These are phyloP conservation scores for Cantharis rufa DNA, from an alignment of 2,888 invertebrate genomes.

Conservation along the genomic window DNA sequence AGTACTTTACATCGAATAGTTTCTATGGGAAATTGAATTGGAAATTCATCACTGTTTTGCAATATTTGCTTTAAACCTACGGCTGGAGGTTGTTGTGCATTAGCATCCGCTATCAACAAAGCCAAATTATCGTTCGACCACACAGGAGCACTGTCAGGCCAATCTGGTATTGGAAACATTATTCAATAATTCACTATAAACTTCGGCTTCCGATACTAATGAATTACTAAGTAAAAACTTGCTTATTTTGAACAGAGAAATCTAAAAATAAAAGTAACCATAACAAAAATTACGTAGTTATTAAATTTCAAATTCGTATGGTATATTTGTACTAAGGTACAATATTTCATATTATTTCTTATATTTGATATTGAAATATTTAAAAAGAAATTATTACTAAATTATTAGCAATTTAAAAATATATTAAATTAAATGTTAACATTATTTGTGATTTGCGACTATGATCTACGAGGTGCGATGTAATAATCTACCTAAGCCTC, in stretches of 20 bases:
- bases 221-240: neutral
- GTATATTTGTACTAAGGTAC: too few relatives aligned
- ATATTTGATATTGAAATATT: too few relatives aligned
- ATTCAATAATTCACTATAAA: neutral
- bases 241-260: neutral
- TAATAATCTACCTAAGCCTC: too few relatives aligned
- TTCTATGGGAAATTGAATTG: conserved; percentile 52
- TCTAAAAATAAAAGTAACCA: neutral
- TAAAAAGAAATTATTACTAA: too few relatives aligned
- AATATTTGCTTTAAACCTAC: conserved; percentile 42
- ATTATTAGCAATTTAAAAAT: too few relatives aligned
- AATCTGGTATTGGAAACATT: conserved; percentile 22
- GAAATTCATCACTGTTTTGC: conserved; percentile 52
- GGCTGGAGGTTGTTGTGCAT: neutral
- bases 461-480: too few relatives aligned
- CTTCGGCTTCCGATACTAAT: neutral
- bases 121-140: conserved; percentile 15
- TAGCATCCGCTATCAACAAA: conserved; percentile 6
- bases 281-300: too few relatives aligned
- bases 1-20: conserved; percentile 45
- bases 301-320: too few relatives aligned
- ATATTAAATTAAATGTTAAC: too few relatives aligned
- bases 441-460: too few relatives aligned
- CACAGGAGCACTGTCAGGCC: conserved; percentile 9
- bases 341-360: too few relatives aligned